Percentiles rank a stretch among this genome's conserved stretches.
Conservation (phyloP, 2,113 vertebrate genomes). For the Rhinopomastus cyanomelas region DNA sequence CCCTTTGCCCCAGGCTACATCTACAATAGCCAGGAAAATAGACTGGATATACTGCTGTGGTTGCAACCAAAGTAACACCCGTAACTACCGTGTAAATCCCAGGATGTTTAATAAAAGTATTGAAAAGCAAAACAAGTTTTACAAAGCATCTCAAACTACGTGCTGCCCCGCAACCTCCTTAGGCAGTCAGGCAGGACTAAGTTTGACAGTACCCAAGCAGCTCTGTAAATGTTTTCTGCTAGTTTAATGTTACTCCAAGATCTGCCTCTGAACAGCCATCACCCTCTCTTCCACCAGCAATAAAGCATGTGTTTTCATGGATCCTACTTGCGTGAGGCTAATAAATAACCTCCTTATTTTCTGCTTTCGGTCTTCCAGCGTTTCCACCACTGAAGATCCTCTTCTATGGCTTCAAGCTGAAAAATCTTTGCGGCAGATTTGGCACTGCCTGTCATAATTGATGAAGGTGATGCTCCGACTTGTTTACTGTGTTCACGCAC, state of each 20-base stretch:
- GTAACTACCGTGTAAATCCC: background rate
- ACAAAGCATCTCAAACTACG: background rate
- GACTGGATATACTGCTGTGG: background rate
- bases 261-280: background rate
- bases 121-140: background rate
- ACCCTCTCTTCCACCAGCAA: background rate
- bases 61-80: background rate
- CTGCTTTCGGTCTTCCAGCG: slow-evolving; percentile 11
- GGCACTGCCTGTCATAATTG: slow-evolving; percentile 55
- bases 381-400: slow-evolving; percentile 46
- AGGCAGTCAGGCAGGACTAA: background rate
- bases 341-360: background rate
- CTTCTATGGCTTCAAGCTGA: background rate
- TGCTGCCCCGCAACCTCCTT: background rate
- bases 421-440: slow-evolving; percentile 55
- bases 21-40: background rate
- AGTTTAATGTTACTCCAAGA: background rate
- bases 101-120: background rate
- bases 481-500: slow-evolving; percentile 50
- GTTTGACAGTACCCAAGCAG: background rate
- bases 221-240: background rate
- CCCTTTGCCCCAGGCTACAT: background rate
- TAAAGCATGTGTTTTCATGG: background rate
- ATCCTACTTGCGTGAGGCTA: background rate
- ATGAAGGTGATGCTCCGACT: slow-evolving; percentile 48